phyloP scores from a whole-genome alignment of 2,888 invertebrate species.

The Dynastes hyllus region DNA sequence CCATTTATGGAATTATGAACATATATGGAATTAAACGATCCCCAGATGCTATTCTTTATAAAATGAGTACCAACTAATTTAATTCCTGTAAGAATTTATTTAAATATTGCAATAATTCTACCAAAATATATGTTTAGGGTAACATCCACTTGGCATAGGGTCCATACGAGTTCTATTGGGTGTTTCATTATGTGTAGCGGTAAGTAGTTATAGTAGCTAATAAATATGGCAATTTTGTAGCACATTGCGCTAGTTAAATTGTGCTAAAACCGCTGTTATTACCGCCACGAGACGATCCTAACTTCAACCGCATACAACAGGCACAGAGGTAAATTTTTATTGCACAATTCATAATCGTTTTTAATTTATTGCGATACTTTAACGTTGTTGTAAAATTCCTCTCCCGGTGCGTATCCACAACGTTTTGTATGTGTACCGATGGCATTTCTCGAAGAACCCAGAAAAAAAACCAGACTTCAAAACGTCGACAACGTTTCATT shows the following conservation, averaged over 20 bases:
- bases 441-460: constrained; percentile 11
- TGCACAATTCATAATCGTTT: constrained; percentile 57
- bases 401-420: constrained; percentile 10
- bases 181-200: constrained; percentile 23
- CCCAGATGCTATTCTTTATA: no score
- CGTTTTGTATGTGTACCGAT: neutral
- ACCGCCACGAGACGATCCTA: constrained; percentile 46
- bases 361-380: constrained; percentile 57
- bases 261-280: constrained; percentile 53
- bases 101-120: no score
- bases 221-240: constrained; percentile 50
- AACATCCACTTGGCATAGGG: no score
- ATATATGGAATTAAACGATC: no score
- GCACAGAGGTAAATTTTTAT: constrained; percentile 55
- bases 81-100: no score
- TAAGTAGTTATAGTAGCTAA: constrained; percentile 50
- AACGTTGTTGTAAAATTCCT: constrained; percentile 55
- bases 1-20: no score
- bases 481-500: constrained; percentile 41
- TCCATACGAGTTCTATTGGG: constrained; percentile 9
- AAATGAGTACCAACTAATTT: no score
- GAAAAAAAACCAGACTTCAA: constrained; percentile 13
- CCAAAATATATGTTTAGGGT: no score
- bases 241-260: constrained; percentile 53
- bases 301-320: constrained; percentile 51